Evolutionary conservation across 2,797 vertebrate genomes (phyloP).

Genomic region (Notamacropus eugenii): DNA sequence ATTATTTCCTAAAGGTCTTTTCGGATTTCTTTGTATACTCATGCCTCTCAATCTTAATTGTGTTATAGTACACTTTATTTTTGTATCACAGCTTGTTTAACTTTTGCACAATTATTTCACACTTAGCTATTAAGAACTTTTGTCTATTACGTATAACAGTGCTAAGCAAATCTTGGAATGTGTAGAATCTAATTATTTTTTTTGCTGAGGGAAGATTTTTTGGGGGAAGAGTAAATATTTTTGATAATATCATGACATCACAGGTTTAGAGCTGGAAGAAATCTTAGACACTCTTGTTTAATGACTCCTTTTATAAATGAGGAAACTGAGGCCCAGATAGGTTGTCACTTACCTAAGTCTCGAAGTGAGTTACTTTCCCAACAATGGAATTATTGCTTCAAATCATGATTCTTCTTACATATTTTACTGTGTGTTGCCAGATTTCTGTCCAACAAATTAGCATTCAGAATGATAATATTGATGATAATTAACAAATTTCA

Average conservation of each 20-base stretch:
- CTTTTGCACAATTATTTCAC: background rate
- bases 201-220: background rate
- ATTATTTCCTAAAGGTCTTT: background rate
- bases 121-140: background rate
- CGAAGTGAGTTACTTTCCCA: background rate
- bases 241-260: background rate
- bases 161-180: background rate
- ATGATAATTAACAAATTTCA: background rate
- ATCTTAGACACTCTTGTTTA: background rate
- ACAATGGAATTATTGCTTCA: background rate
- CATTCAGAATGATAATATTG: background rate
- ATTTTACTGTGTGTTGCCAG: background rate
- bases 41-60: background rate
- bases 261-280: background rate
- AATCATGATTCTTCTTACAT: background rate
- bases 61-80: background rate
- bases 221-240: background rate
- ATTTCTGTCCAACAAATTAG: background rate
- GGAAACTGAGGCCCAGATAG: background rate
- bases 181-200: background rate
- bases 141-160: background rate
- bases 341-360: background rate
- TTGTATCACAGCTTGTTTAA: background rate
- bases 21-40: background rate
- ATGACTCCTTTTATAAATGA: background rate